phyloP scores from a whole-genome alignment of 2,797 vertebrate species.

The Gastrophryne carolinensis region DNA sequence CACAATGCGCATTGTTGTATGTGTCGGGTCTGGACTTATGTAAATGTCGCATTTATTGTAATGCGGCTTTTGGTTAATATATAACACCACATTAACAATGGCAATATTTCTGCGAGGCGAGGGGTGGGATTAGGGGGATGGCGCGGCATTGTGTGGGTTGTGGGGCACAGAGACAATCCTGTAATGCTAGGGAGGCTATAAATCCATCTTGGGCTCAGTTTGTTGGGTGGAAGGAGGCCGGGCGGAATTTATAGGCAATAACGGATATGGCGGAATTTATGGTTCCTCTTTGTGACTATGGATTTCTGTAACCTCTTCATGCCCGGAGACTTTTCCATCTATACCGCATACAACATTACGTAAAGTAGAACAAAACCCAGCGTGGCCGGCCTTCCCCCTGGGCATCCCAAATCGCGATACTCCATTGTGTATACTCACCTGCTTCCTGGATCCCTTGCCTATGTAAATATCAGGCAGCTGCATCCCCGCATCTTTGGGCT shows the following conservation, averaged over 20 bases:
- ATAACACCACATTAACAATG: constrained; percentile 4
- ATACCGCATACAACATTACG: no score
- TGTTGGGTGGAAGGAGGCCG: constrained; percentile 18
- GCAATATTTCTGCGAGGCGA: constrained; percentile 1
- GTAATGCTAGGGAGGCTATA: constrained; percentile 30
- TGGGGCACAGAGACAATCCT: background rate
- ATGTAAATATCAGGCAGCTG: no score
- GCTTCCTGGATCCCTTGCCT: no score
- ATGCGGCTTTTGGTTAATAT: background rate
- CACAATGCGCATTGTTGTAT: background rate
- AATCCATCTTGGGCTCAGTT: constrained; percentile 34
- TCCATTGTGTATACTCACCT: no score
- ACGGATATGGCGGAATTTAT: constrained; percentile 38
- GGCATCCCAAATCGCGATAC: no score
- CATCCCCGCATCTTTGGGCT: no score
- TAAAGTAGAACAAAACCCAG: no score
- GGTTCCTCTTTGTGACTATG: constrained; percentile 6
- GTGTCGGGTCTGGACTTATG: background rate
- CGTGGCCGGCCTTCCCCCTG: no score
- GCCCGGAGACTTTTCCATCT: no score
- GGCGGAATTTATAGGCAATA: constrained; percentile 47
- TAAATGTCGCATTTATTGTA: background rate
- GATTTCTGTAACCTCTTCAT: background rate
- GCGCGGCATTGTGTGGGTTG: constrained; percentile 15
- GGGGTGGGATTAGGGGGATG: constrained; percentile 11